Base-by-base conservation (phyloP, 2,888 invertebrate genomes). In the Diplolepis rosae region DNA sequence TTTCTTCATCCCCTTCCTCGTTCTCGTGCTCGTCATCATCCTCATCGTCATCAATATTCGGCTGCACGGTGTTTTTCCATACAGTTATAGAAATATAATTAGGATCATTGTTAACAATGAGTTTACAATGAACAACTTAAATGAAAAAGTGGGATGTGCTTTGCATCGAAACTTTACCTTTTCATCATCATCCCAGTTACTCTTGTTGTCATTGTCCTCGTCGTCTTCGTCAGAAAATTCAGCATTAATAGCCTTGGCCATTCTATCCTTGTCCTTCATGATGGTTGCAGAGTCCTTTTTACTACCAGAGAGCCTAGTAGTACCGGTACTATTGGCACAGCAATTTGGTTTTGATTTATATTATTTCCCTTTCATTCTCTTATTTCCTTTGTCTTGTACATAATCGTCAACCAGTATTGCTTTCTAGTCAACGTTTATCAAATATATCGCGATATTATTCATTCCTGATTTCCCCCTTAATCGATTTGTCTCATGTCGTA, bases 231-330 rank as follows among this genome's bases (percentile, higher is more conserved):
- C 87, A 65, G 87, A 87, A 84, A 87, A 88, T 81, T 86, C 87
- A 69, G 86, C 87, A 78, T 87, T 87, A 79, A 88, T 86, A 79
- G 86, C 87, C 81, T 88, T 88, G 83, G 86, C 86, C 85, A 88
- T 85, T 86, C 87, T 87, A 84, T 88, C 87, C 86, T 86, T 86
- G 84, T 86, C 86, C 85, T 88, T 88, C 80, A 87, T 82, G 82
- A 83, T 87, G 81, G 85, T 83, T 71, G 84, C 86, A 66, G 86
- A 79, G 77, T 87, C 87, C 87, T 88, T 87, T 87, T 88, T 88
- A 87, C 87, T 87, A 82, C 87, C 87, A 82, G 87, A 82, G 81
- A 87, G 84, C 84, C 87, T 88, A 87, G 84, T 82, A 80, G 87
- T 86, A 83, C 85, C 86, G 84, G 87, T 87, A 85, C 86, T 86